Conservation (phyloP, 2,888 invertebrate species). For the Nymphalis polychloros region DNA sequence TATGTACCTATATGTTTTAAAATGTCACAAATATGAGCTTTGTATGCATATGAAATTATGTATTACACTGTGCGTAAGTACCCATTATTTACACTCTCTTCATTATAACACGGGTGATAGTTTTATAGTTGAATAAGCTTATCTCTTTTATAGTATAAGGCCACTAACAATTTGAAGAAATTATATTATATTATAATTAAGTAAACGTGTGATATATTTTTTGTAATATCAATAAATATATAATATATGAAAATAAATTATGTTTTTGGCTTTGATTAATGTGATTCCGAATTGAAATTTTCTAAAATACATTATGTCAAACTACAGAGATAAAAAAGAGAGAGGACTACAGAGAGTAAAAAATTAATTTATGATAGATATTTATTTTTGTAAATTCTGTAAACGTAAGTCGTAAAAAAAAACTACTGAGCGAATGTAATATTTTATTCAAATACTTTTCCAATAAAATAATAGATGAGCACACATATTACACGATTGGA, state of each 20-base stretch:
- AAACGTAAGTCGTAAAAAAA: not conserved
- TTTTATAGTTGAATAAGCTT: slow-evolving; percentile 6
- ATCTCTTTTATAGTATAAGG: not conserved
- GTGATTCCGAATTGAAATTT: no score
- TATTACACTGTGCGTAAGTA: not conserved
- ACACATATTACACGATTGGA: not conserved
- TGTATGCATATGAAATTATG: not conserved
- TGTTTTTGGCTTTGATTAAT: no score
- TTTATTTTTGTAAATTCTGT: no score
- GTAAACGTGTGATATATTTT: no score
- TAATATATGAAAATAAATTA: no score
- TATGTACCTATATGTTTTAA: not conserved
- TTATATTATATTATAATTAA: no score
- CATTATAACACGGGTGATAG: slow-evolving; percentile 11
- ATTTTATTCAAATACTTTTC: not conserved
- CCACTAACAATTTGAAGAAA: no score
- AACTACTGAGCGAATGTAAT: not conserved
- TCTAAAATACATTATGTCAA: no score
- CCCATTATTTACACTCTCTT: slow-evolving; percentile 1
- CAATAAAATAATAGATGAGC: slow-evolving; percentile 4
- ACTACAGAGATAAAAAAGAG: no score
- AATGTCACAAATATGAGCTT: not conserved
- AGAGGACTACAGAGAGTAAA: no score
- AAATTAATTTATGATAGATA: no score
- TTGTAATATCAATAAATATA: no score